Evolutionary conservation across 2,888 invertebrate genomes (phyloP).

Genomic region (Dicyrtomina minuta): DNA sequence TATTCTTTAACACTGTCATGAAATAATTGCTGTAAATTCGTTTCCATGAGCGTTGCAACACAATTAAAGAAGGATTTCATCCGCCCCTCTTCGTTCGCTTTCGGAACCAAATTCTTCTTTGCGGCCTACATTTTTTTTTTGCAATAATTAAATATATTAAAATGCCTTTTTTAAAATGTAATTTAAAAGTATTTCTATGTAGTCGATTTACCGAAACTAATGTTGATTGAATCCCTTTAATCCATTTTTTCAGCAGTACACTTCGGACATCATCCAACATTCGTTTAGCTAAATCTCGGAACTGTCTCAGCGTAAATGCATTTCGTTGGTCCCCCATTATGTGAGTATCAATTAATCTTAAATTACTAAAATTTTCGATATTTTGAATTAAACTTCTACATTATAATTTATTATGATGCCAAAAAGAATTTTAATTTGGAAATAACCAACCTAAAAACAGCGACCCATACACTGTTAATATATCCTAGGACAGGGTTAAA

Average conservation of each 20-base stretch:
- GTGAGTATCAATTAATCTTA: constrained; percentile 65
- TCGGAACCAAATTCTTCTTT: constrained; percentile 62
- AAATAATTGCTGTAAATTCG: constrained; percentile 78
- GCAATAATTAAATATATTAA: too few relatives aligned
- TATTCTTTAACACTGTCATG: constrained; percentile 77
- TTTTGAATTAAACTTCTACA: too few relatives aligned
- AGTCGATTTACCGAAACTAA: constrained; percentile 66
- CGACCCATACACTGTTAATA: constrained; percentile 48
- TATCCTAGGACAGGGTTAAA: constrained; percentile 49
- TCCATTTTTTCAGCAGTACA: constrained; percentile 67
- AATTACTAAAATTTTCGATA: constrained; percentile 59
- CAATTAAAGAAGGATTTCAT: constrained; percentile 80
- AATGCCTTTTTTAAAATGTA: too few relatives aligned
- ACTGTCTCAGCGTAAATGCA: constrained; percentile 69
- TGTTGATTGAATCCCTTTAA: constrained; percentile 65
- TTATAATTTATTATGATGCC: too few relatives aligned
- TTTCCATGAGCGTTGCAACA: constrained; percentile 82
- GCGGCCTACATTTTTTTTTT: constrained; percentile 41
- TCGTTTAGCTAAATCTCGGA: constrained; percentile 61
- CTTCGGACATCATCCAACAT: constrained; percentile 70
- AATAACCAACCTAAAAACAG: constrained; percentile 45
- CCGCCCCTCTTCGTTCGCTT: constrained; percentile 65
- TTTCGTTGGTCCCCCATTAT: constrained; percentile 64
- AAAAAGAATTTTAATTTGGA: too few relatives aligned
- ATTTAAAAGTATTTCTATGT: too few relatives aligned